Conservation (phyloP, 2,113 vertebrate species). For the Ahaetulla prasina region DNA sequence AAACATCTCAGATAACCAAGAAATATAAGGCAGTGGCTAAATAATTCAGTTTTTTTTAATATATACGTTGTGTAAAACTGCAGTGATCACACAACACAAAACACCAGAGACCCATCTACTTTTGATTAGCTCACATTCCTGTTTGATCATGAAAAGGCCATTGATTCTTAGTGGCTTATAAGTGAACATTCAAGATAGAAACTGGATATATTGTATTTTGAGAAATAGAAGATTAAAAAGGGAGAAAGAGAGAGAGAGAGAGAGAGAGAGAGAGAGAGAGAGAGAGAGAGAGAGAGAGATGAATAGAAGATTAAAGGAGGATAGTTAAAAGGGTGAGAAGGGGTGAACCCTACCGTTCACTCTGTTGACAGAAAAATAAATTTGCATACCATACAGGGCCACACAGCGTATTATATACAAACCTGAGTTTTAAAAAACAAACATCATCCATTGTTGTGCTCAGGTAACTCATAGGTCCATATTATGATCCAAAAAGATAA, state of each 20-base stretch:
- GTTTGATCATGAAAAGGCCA: slow-evolving; percentile 33
- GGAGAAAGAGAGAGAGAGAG: no score
- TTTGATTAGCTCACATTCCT: slow-evolving; percentile 22
- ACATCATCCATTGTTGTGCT: not conserved
- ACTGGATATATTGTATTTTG: not conserved
- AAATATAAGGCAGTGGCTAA: slow-evolving; percentile 10
- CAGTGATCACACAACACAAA: not conserved
- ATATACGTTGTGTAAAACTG: not conserved
- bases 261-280: no score
- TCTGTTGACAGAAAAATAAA: not conserved
- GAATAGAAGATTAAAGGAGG: not conserved
- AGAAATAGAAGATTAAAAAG: not conserved
- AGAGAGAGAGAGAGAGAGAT: not conserved
- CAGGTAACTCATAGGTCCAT: not conserved
- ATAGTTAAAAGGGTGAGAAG: not conserved
- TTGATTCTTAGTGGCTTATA: slow-evolving; percentile 7
- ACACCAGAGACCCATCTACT: slow-evolving; percentile 15
- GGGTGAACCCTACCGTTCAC: not conserved
- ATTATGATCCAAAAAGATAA: not conserved
- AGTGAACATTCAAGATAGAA: not conserved
- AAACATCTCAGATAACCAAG: slow-evolving; percentile 41
- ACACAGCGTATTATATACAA: not conserved
- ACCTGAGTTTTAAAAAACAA: not conserved
- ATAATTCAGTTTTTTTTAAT: slow-evolving; percentile 14
- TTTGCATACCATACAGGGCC: not conserved